Evolutionary conservation across 2,797 vertebrate species (phyloP), one percentile per base, ranked within the genome.

Genomic region (Varecia variegata): DNA sequence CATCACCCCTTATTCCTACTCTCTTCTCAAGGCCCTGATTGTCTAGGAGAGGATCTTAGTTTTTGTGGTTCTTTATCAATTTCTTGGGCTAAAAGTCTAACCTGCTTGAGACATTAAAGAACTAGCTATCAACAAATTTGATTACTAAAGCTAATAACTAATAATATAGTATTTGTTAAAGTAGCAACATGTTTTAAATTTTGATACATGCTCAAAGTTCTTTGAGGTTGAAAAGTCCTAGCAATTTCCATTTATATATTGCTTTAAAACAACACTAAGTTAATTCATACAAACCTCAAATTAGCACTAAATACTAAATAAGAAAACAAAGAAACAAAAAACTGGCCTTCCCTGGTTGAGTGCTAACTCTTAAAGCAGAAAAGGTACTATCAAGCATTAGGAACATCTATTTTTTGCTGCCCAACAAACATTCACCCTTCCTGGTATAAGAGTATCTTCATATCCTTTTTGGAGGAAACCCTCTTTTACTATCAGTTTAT

Each of bases 261-360:
- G 45, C 68, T 96, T 82, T 94, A 95, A 94, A 92, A 94, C 6
- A 65, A 27, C 76, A 91, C 62, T 68, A 93, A 90, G 43, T 74
- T 4, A 68, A 93, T 56, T 93, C 76, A 93, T 79, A 94, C 15
- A 95, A 93, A 94, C 27, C 80, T 17, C 70, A 94, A 94, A 79
- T 90, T 50, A 92, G 32, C 35, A 58, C 35, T 70, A 88, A 81
- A 90, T 82, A 68, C 2, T 56, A 62, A 82, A 67, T 76, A 25
- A 54, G 17, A 90, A 81, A 80, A 74, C 40, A 86, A 43, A 43
- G 43, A 43, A 45, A 50, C 27, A 38, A 85, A 45, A 77, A 35
- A 35, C 17, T 68, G 58, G 43, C 84, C 71, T 95, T 96, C 47
- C 21, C 50, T 87, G 90, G 40, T 50, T 87, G 45, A 73, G 11